Percentiles rank a stretch among this genome's conserved stretches.
These are phyloP conservation scores for Myathropa florea DNA, from an alignment of 2,888 invertebrate species.

Conservation along the genomic window DNA sequence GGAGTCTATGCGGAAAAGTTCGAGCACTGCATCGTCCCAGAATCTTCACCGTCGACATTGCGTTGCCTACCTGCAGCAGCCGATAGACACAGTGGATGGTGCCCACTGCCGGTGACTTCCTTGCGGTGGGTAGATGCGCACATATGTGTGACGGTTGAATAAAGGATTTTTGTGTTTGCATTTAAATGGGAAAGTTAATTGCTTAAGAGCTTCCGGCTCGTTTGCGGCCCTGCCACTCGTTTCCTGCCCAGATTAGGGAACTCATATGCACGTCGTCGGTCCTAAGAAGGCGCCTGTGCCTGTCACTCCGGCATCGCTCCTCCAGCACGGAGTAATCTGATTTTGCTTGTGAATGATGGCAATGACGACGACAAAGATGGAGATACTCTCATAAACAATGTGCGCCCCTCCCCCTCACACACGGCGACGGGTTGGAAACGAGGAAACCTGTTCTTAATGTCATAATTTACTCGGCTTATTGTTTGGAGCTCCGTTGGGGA, in stretches of 20 bases:
- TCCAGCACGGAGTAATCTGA: slow-evolving; percentile 11
- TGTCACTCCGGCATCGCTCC: neutral
- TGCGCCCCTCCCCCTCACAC: slow-evolving; percentile 1
- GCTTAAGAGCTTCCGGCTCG: slow-evolving; percentile 66
- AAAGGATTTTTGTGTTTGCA: slow-evolving; percentile 67
- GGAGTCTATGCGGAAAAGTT: slow-evolving; percentile 40
- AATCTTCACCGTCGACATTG: slow-evolving; percentile 14
- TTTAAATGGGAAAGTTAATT: slow-evolving; percentile 69
- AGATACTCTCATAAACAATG: neutral
- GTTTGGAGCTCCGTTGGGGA: neutral
- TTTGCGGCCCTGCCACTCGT: slow-evolving; percentile 52
- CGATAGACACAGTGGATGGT: neutral
- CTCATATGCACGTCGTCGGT: slow-evolving; percentile 38
- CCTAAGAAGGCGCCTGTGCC: neutral
- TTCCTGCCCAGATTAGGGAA: slow-evolving; percentile 51
- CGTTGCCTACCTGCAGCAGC: slow-evolving; percentile 21
- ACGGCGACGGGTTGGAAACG: slow-evolving; percentile 28
- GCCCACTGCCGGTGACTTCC: slow-evolving; percentile 10
- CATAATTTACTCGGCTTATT: slow-evolving; percentile 55
- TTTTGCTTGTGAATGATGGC: slow-evolving; percentile 31
- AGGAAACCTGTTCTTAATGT: slow-evolving; percentile 37
- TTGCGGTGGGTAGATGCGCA: neutral
- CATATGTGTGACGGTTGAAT: slow-evolving; percentile 41
- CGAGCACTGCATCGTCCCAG: neutral
- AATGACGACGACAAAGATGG: slow-evolving; percentile 1